These are phyloP conservation scores for Pipistrellus pygmaeus DNA, from an alignment of 2,797 vertebrate genomes.

Conservation along the genomic window DNA sequence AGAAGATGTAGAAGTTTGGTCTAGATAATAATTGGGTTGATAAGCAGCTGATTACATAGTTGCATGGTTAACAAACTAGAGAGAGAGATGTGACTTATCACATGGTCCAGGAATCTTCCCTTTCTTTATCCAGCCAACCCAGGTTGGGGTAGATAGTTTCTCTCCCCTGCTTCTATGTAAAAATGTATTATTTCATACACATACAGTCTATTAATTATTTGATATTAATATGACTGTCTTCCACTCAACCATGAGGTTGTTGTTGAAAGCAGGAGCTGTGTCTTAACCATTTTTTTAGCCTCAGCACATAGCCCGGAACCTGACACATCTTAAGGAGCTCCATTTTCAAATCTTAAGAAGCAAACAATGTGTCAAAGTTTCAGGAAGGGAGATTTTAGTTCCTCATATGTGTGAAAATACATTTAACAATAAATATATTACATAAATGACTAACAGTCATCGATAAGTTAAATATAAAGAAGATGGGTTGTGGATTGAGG, in stretches of 20 bases:
- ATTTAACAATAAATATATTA: not conserved
- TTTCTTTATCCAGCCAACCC: not conserved
- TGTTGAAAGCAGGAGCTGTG: not conserved
- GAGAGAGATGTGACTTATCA: not conserved
- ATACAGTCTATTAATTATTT: not conserved
- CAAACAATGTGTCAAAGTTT: not conserved
- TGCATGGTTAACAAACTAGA: not conserved
- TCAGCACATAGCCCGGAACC: not conserved
- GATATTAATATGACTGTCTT: not conserved
- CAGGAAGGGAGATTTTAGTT: slow-evolving; percentile 33
- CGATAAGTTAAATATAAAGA: not conserved
- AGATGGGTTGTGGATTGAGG: not conserved
- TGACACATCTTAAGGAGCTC: not conserved
- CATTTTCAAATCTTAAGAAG: slow-evolving; percentile 13
- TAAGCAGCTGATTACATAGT: not conserved
- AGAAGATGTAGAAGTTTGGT: not conserved
- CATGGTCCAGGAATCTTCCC: not conserved
- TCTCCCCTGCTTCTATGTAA: not conserved
- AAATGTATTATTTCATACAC: not conserved
- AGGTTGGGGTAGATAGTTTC: not conserved
- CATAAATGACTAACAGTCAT: not conserved
- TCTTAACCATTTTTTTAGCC: not conserved
- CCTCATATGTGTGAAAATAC: not conserved
- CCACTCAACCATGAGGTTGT: not conserved
- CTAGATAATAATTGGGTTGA: not conserved